A percentile compares a stretch with the other conserved stretches of the same genome.
Conservation (phyloP, 1,140 invertebrate genomes). For the Triops longicaudatus region DNA sequence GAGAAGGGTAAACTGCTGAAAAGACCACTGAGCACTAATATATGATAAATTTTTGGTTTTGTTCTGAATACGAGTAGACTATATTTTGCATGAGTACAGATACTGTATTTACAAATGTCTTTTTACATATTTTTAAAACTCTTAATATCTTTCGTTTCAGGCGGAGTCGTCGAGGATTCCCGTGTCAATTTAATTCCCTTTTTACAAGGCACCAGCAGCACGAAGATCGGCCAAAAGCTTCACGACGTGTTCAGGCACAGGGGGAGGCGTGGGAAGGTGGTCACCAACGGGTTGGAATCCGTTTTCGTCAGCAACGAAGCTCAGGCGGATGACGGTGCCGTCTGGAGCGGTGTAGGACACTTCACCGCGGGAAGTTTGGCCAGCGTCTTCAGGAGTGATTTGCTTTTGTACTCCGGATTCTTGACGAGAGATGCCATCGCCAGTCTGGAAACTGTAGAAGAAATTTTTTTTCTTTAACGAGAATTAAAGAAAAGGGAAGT, state of each 20-base stretch:
- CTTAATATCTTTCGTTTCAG: too few species aligned
- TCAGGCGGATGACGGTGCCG: slow-evolving; percentile 30
- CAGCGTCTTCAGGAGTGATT: slow-evolving; percentile 49
- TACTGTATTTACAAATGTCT: too few species aligned
- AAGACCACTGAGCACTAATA: too few species aligned
- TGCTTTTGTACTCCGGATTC: slow-evolving; percentile 68
- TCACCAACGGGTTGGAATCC: slow-evolving; percentile 34
- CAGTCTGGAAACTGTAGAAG: slow-evolving; percentile 60
- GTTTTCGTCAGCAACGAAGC: slow-evolving; percentile 34
- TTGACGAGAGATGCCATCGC: slow-evolving; percentile 65
- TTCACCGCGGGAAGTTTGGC: slow-evolving; percentile 46
- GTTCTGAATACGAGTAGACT: too few species aligned
- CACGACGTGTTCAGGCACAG: slow-evolving; percentile 29
- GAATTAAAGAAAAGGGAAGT: background rate
- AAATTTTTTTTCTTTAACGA: background rate
- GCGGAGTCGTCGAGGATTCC: too few species aligned
- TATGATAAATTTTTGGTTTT: too few species aligned
- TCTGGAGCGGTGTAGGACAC: slow-evolving; percentile 32
- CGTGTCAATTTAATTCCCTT: too few species aligned
- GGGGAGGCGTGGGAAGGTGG: slow-evolving; percentile 33
- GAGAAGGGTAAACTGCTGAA: too few species aligned
- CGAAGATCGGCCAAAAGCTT: slow-evolving; percentile 20
- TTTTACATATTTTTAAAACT: too few species aligned
- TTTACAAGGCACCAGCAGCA: slow-evolving; percentile 21
- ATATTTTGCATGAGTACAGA: too few species aligned